phyloP scores from a whole-genome alignment of 2,797 vertebrate genomes.

The Sebastolobus alascanus region DNA sequence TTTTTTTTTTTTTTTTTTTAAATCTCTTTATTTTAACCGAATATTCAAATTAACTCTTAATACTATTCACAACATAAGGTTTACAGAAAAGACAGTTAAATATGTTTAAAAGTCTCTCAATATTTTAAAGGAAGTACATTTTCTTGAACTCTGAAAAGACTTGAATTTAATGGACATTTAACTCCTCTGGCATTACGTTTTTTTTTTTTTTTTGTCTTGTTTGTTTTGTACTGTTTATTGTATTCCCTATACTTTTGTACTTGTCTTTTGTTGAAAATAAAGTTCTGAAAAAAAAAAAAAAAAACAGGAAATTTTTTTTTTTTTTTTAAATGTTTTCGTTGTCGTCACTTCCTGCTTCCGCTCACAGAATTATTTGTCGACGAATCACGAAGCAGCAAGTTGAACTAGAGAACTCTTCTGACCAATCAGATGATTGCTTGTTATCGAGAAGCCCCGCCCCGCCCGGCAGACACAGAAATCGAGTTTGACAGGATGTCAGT shows the following conservation, averaged over 20 bases:
- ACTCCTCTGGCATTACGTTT: no score
- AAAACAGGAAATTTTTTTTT: not conserved
- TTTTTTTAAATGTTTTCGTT: not conserved
- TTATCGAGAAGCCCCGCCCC: not conserved
- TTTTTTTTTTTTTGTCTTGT: no score
- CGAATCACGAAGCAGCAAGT: constrained; percentile 60
- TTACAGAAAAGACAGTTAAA: not conserved
- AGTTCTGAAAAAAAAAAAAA: no score
- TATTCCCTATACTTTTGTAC: no score
- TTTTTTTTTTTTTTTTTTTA: no score
- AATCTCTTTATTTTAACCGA: not conserved
- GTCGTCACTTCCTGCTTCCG: constrained; percentile 22
- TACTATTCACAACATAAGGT: fast-evolving
- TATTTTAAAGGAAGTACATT: no score
- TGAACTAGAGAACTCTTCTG: not conserved
- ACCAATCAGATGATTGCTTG: constrained; percentile 59
- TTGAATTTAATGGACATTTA: no score
- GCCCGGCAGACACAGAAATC: constrained; percentile 3
- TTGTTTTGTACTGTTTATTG: no score
- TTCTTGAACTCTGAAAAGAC: no score
- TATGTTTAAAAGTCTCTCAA: not conserved
- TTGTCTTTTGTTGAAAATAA: no score
- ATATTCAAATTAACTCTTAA: not conserved
- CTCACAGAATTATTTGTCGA: not conserved
- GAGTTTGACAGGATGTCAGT: not conserved